These are phyloP conservation scores for Eucriotettix oculatus DNA, from an alignment of 2,888 invertebrate genomes.

Conservation along the genomic window DNA sequence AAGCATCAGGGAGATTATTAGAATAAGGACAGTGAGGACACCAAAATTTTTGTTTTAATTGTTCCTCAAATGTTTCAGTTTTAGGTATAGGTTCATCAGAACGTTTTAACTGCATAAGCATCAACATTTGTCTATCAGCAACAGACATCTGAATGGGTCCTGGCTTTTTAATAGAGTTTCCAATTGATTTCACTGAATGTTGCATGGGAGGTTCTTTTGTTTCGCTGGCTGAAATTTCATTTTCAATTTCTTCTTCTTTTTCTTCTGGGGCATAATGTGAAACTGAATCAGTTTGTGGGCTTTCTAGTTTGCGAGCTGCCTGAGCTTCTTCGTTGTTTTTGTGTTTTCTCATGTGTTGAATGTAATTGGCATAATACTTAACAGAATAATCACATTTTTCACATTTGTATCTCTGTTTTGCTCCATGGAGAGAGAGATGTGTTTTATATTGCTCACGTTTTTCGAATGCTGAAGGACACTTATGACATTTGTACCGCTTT, in stretches of 20 bases:
- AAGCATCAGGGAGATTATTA: conserved; percentile 51
- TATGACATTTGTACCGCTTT: conserved; percentile 65
- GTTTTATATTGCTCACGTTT: conserved; percentile 71
- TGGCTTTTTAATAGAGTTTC: conserved; percentile 12
- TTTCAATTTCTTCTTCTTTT: conserved; percentile 10
- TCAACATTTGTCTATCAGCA: conserved; percentile 44
- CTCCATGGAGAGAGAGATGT: conserved; percentile 66
- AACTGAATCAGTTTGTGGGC: not conserved
- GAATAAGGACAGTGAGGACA: conserved; percentile 70
- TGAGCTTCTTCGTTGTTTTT: conserved; percentile 50
- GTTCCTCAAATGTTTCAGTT: conserved; percentile 25
- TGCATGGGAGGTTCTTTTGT: not conserved
- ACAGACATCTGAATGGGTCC: conserved; percentile 38
- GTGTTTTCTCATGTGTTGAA: conserved; percentile 68
- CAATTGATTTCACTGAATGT: conserved; percentile 8
- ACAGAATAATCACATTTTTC: conserved; percentile 77
- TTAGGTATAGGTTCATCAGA: conserved; percentile 25
- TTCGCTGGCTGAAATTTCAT: conserved; percentile 1
- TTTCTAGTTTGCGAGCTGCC: conserved; percentile 30
- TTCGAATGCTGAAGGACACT: conserved; percentile 77
- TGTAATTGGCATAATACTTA: conserved; percentile 68
- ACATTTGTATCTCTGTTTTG: conserved; percentile 67
- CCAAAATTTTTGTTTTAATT: conserved; percentile 39
- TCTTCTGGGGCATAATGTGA: not conserved
- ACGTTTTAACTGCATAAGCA: conserved; percentile 36